These are phyloP conservation scores for Meloidogyne hapla DNA, from an alignment of 1,140 invertebrate genomes.

Conservation along the genomic window DNA sequence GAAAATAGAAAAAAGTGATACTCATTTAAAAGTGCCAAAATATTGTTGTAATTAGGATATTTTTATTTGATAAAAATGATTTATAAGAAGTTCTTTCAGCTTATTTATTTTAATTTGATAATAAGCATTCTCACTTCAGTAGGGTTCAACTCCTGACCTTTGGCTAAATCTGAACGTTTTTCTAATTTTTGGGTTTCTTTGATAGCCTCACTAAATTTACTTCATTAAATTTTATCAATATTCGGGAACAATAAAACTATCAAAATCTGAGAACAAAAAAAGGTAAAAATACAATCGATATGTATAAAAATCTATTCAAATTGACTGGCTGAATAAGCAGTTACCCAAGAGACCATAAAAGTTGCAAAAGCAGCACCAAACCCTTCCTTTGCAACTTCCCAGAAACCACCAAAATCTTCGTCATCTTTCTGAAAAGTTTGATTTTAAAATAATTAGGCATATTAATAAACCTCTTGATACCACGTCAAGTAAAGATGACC, in stretches of 20 bases:
- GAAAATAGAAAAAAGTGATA: too few relatives aligned
- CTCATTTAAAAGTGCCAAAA: too few relatives aligned
- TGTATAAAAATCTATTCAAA: slow-evolving; percentile 16
- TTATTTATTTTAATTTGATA: too few relatives aligned
- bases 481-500: slow-evolving; percentile 55
- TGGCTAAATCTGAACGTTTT: too few relatives aligned
- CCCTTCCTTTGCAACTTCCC: slow-evolving; percentile 62
- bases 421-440: slow-evolving; percentile 56
- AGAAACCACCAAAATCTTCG: slow-evolving; percentile 62
- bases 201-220: too few relatives aligned
- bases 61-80: too few relatives aligned
- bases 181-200: too few relatives aligned
- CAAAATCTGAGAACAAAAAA: background rate
- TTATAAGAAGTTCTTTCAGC: too few relatives aligned
- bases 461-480: slow-evolving; percentile 45
- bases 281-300: background rate
- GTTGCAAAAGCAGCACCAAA: slow-evolving; percentile 62
- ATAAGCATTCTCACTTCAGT: too few relatives aligned
- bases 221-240: too few relatives aligned
- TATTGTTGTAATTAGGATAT: too few relatives aligned
- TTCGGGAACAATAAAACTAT: background rate
- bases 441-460: background rate
- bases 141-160: too few relatives aligned
- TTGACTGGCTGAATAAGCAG: slow-evolving; percentile 50
- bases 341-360: slow-evolving; percentile 63